phyloP scores from a whole-genome alignment of 2,797 vertebrate species.

The Sandelia bainsii region DNA sequence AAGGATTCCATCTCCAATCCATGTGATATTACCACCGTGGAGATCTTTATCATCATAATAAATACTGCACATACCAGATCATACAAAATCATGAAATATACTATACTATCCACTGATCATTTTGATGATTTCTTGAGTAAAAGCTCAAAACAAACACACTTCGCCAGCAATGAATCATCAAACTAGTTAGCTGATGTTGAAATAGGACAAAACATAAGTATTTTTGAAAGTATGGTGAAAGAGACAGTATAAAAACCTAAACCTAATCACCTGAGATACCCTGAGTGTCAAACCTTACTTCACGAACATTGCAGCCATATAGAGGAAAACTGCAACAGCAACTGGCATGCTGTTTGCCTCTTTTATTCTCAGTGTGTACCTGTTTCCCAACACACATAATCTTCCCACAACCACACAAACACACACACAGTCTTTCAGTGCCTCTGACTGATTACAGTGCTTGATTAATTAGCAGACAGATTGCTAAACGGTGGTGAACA shows the following conservation, averaged over 20 bases:
- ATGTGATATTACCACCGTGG: constrained; percentile 46
- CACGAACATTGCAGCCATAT: constrained; percentile 15
- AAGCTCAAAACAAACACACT: constrained; percentile 14
- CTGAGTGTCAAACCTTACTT: constrained; percentile 19
- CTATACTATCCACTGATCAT: constrained; percentile 22
- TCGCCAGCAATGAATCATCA: constrained; percentile 28
- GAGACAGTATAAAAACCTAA: constrained; percentile 8
- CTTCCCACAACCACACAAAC: constrained; percentile 21
- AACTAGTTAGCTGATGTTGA: neutral
- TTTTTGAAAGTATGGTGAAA: constrained; percentile 1
- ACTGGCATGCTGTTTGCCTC: constrained; percentile 28
- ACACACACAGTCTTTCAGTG: constrained; percentile 29
- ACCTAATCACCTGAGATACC: neutral
- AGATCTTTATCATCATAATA: constrained; percentile 65
- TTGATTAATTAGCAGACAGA: constrained; percentile 85
- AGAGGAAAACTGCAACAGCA: constrained; percentile 14
- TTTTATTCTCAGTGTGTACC: constrained; percentile 32
- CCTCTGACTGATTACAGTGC: constrained; percentile 79
- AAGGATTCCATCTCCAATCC: constrained; percentile 63
- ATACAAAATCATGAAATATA: constrained; percentile 28
- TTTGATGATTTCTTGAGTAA: neutral
- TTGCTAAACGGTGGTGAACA: constrained; percentile 79
- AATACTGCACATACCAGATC: constrained; percentile 50
- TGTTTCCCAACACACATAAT: constrained; percentile 24
- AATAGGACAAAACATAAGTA: neutral